Conservation (phyloP, 2,797 vertebrate species). For the Myoxocephalus aenaeus region DNA sequence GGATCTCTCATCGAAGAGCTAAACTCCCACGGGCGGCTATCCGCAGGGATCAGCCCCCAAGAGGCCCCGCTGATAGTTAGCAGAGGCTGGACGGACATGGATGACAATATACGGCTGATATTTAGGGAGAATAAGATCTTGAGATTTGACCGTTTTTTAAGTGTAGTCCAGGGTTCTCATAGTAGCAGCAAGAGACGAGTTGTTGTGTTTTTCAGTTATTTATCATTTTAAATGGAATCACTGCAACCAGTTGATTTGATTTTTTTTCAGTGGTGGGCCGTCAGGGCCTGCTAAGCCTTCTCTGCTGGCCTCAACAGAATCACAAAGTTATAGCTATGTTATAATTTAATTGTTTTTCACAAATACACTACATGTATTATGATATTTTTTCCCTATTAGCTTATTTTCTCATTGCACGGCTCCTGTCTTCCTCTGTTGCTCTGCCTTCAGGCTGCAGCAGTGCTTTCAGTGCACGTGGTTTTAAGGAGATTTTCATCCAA, state of each 20-base stretch:
- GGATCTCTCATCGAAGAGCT: conserved; percentile 60
- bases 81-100: conserved; percentile 7
- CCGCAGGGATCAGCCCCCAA: background rate
- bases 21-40: conserved; percentile 51
- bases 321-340: too few relatives aligned
- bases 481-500: too few relatives aligned
- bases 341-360: too few relatives aligned
- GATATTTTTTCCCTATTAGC: too few relatives aligned
- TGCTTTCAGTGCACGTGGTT: too few relatives aligned
- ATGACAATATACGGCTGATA: background rate
- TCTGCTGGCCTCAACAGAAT: too few relatives aligned
- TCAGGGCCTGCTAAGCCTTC: too few relatives aligned
- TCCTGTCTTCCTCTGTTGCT: too few relatives aligned
- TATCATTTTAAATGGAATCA: background rate
- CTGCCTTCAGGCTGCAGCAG: too few relatives aligned
- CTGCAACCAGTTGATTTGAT: background rate
- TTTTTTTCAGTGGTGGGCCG: too few relatives aligned
- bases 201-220: background rate
- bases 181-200: background rate
- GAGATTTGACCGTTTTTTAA: background rate
- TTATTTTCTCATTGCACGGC: too few relatives aligned
- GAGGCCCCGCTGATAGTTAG: background rate
- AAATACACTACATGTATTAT: too few relatives aligned
- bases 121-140: background rate
- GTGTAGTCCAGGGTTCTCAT: background rate